Percentiles rank a stretch among this genome's conserved stretches.
Evolutionary conservation across 2,888 invertebrate genomes (phyloP).

Genomic region (Neoaliturus tenellus): DNA sequence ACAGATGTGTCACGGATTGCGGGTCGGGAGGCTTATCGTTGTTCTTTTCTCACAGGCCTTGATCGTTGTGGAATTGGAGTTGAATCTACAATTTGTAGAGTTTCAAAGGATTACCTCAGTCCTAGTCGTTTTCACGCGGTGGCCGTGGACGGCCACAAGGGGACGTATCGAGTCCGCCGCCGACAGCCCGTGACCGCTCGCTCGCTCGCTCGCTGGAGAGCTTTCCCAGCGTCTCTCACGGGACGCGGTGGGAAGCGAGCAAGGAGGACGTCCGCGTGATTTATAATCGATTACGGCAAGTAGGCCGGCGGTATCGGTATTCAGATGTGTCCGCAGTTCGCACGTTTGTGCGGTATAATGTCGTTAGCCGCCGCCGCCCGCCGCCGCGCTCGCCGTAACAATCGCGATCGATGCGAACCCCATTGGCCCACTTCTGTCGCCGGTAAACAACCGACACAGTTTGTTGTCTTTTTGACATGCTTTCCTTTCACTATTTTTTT

Average conservation of each 20-base stretch:
- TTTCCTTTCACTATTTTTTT: no score
- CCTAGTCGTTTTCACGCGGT: background rate
- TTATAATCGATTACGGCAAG: slow-evolving; percentile 22
- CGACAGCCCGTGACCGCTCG: background rate
- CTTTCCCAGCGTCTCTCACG: background rate
- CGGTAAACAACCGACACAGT: background rate
- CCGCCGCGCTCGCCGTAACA: background rate
- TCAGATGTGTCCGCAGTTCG: slow-evolving; percentile 14
- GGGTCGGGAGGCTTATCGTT: background rate
- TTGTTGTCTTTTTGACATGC: background rate
- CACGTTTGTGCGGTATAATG: background rate
- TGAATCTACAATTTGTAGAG: background rate
- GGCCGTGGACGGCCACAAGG: background rate
- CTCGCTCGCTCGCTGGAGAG: background rate
- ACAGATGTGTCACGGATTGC: slow-evolving; percentile 16
- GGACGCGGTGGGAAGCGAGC: background rate
- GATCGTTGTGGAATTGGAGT: background rate
- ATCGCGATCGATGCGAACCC: background rate
- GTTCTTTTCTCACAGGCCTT: background rate
- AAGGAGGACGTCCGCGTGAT: slow-evolving; percentile 1
- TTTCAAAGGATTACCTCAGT: no score
- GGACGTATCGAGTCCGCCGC: background rate
- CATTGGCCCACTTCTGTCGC: background rate
- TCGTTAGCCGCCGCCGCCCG: background rate
- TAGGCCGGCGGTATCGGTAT: slow-evolving; percentile 3